A percentile compares a stretch with the other conserved stretches of the same genome.
Conservation (phyloP, 1,140 invertebrate genomes). For the Brachionus koreanus region DNA sequence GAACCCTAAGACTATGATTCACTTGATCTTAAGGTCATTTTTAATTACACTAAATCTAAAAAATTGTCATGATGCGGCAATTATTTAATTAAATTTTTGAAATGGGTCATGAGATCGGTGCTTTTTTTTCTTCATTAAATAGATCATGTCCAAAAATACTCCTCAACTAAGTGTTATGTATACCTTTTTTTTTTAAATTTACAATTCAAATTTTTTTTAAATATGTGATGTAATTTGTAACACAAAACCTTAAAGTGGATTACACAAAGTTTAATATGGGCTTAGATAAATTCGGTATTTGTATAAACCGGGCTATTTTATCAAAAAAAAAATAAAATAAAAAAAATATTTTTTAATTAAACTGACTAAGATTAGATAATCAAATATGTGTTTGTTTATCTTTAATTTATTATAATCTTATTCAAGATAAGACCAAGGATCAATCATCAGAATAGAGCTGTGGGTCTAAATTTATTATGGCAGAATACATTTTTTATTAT, state of each 20-base stretch:
- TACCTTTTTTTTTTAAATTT: background rate
- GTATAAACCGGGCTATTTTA: background rate
- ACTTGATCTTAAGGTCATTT: background rate
- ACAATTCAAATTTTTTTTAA: background rate
- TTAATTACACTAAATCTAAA: background rate
- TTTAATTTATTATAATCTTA: background rate
- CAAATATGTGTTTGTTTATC: background rate
- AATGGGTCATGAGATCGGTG: background rate
- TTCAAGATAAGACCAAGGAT: background rate
- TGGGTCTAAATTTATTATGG: too few relatives aligned
- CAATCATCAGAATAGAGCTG: background rate
- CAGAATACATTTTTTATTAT: too few relatives aligned
- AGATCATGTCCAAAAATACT: background rate
- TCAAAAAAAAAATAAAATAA: background rate
- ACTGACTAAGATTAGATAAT: background rate
- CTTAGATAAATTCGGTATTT: background rate
- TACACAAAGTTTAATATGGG: background rate
- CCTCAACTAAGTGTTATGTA: background rate
- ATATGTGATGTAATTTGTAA: background rate
- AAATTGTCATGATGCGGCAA: background rate
- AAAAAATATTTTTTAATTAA: background rate
- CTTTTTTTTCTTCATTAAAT: background rate
- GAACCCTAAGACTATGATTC: background rate
- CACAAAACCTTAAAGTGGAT: background rate
- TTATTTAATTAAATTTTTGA: background rate